Evolutionary conservation across 2,888 invertebrate genomes (phyloP).

Genomic region (Lottia scabra): DNA sequence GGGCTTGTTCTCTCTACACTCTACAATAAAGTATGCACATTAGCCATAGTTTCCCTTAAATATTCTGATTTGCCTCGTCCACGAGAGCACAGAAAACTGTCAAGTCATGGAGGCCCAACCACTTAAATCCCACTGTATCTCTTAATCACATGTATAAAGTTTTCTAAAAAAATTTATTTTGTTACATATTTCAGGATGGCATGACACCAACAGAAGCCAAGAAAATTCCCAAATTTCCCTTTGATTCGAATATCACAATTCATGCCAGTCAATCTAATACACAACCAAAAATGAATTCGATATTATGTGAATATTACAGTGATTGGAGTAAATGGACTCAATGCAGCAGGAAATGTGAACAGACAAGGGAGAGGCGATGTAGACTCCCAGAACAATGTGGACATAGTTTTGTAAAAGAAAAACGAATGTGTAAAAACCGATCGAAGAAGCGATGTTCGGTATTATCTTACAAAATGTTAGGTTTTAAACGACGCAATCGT

Average conservation of each 20-base stretch:
- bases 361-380: slow-evolving; percentile 61
- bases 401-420: slow-evolving; percentile 58
- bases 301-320: slow-evolving; percentile 49
- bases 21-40: too few relatives aligned
- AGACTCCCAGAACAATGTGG: slow-evolving; percentile 52
- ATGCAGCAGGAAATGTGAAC: slow-evolving; percentile 64
- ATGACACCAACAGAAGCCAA: not conserved
- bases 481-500: slow-evolving; percentile 45
- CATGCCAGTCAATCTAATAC: not conserved
- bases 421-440: slow-evolving; percentile 49
- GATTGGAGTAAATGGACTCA: slow-evolving; percentile 63
- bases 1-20: too few relatives aligned
- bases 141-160: too few relatives aligned
- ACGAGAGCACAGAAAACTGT: too few relatives aligned
- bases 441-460: slow-evolving; percentile 38
- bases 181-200: not conserved
- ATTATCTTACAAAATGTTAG: slow-evolving; percentile 37
- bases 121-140: too few relatives aligned
- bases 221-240: not conserved
- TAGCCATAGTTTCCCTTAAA: too few relatives aligned
- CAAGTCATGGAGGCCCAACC: too few relatives aligned
- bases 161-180: too few relatives aligned
- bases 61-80: too few relatives aligned
- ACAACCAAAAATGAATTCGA: slow-evolving; percentile 13
- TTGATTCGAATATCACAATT: not conserved